Conservation (phyloP, 2,888 invertebrate genomes). For the Galerucella pusilla region DNA sequence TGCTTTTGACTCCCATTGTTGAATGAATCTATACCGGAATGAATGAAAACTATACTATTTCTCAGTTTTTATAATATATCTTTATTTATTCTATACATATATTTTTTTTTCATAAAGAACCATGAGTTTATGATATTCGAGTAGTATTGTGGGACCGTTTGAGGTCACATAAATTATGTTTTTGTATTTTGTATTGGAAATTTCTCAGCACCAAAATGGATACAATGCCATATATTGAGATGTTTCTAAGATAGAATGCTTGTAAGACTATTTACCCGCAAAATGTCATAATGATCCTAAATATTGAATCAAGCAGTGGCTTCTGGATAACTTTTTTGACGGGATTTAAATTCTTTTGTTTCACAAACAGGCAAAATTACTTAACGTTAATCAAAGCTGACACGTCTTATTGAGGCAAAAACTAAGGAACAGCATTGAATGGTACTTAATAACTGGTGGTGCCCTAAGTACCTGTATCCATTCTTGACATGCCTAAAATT, state of each 20-base stretch:
- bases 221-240: conserved; percentile 35
- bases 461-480: too few species aligned
- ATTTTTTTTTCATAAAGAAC: conserved; percentile 29
- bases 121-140: conserved; percentile 49
- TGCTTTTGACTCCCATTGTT: conserved; percentile 55
- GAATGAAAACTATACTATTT: conserved; percentile 57
- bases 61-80: conserved; percentile 58
- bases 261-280: conserved; percentile 56
- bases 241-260: conserved; percentile 29
- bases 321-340: neutral
- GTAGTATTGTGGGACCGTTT: conserved; percentile 57
- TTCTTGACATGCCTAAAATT: too few species aligned
- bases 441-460: too few species aligned
- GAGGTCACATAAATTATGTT: conserved; percentile 62
- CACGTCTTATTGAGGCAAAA: neutral
- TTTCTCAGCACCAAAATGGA: conserved; percentile 36
- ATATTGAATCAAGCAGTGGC: conserved; percentile 32
- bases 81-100: conserved; percentile 52
- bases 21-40: conserved; percentile 51
- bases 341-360: neutral
- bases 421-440: too few species aligned
- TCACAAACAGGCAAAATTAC: neutral
- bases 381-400: neutral
- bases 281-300: conserved; percentile 53
- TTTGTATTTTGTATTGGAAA: conserved; percentile 41